Conservation (phyloP, 2,888 invertebrate species). For the Lasioglossum morio region DNA sequence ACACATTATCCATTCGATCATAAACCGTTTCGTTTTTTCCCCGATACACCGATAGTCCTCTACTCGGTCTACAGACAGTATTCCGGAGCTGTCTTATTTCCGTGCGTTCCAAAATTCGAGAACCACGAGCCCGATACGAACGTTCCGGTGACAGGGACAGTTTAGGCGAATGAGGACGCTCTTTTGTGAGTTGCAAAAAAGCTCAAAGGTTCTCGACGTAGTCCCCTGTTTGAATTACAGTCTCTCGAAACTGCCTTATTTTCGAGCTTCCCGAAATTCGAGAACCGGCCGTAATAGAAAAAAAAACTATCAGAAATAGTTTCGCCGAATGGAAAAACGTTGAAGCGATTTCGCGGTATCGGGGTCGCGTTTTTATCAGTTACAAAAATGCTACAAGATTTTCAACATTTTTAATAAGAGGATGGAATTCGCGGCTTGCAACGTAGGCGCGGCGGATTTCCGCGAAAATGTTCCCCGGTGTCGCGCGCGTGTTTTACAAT, state of each 20-base stretch:
- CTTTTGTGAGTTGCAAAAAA: not conserved
- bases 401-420: conserved; percentile 6
- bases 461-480: conserved; percentile 9
- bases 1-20: conserved; percentile 3
- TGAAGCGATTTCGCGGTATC: not conserved
- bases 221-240: not conserved
- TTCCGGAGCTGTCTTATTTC: not conserved
- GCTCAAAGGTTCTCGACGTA: not conserved
- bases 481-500: conserved; percentile 20
- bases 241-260: not conserved
- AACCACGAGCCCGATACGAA: not conserved
- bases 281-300: not conserved
- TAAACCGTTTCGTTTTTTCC: not conserved
- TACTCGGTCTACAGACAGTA: not conserved
- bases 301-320: not conserved
- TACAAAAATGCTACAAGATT: not conserved
- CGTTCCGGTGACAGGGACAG: not conserved
- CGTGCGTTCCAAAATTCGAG: not conserved
- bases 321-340: not conserved
- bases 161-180: not conserved
- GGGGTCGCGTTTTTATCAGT: not conserved
- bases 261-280: not conserved
- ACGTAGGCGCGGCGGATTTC: not conserved
- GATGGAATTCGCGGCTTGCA: not conserved
- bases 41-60: not conserved